These are phyloP conservation scores for Cyprinodon brontotheroides DNA, from an alignment of 2,113 vertebrate species.

Conservation along the genomic window DNA sequence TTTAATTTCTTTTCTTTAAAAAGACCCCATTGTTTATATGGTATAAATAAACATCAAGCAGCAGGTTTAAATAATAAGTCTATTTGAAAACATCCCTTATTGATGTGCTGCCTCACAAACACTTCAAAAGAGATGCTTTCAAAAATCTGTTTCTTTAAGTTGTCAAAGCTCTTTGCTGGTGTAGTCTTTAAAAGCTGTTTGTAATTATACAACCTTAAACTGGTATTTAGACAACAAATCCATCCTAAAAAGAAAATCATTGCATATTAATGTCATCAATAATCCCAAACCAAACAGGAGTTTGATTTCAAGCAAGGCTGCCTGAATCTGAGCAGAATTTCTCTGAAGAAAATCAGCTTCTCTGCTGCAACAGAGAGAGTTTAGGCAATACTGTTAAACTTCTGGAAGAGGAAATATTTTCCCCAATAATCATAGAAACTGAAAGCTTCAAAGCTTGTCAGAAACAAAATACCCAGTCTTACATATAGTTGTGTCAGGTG, in stretches of 20 bases:
- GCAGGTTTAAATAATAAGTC: conserved; percentile 59
- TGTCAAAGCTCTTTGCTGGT: conserved; percentile 56
- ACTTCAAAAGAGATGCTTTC: conserved; percentile 61
- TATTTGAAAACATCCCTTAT: conserved; percentile 58
- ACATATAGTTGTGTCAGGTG: no score
- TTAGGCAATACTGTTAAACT: conserved; percentile 1
- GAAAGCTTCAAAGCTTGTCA: no score
- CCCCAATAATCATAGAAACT: no score
- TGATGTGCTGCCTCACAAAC: conserved; percentile 72
- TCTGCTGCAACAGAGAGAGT: neutral
- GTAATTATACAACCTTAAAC: conserved; percentile 71
- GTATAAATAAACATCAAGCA: conserved; percentile 51
- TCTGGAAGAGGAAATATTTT: neutral
- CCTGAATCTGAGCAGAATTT: conserved; percentile 25
- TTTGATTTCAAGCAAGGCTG: conserved; percentile 53
- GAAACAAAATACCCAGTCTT: no score
- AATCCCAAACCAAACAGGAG: conserved; percentile 53
- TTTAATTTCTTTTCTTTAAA: conserved; percentile 1
- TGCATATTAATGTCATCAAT: conserved; percentile 72
- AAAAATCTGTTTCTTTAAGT: conserved; percentile 61
- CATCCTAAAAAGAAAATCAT: conserved; percentile 59
- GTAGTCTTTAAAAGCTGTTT: conserved; percentile 58
- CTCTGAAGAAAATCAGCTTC: conserved; percentile 5
- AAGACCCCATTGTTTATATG: conserved; percentile 10
- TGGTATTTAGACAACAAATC: conserved; percentile 68